Conservation (phyloP, 2,797 vertebrate genomes). For the Amphiprion clarkii region DNA sequence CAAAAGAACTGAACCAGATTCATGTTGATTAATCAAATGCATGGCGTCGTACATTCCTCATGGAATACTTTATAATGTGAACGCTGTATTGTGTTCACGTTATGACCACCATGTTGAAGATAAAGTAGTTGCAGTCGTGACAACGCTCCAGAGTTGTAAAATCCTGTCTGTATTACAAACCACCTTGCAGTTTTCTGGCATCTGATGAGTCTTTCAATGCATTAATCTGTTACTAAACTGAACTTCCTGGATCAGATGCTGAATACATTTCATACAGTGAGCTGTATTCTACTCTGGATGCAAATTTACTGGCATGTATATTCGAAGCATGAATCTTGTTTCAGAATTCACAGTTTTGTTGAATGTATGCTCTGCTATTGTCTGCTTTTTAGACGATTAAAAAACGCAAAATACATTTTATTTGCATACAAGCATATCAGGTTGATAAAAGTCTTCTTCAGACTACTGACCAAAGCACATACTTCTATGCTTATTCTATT, state of each 20-base stretch:
- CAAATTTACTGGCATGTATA: not conserved
- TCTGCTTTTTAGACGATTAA: not conserved
- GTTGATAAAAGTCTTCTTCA: not conserved
- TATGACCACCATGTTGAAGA: not conserved
- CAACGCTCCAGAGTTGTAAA: not conserved
- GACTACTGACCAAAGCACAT: no score
- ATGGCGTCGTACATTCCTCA: not conserved
- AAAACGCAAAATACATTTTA: not conserved
- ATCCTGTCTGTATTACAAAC: no score
- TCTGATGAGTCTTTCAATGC: no score
- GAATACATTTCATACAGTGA: not conserved
- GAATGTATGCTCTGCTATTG: not conserved
- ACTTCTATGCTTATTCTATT: not conserved
- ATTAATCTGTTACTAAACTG: not conserved
- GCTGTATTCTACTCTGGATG: not conserved
- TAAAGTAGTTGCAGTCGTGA: not conserved
- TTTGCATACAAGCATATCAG: not conserved
- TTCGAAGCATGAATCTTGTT: not conserved
- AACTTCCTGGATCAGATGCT: not conserved
- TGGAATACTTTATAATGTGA: not conserved
- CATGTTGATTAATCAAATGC: not conserved
- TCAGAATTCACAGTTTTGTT: not conserved
- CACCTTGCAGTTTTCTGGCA: no score
- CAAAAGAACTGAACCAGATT: not conserved
- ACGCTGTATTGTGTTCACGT: not conserved